phyloP scores from a whole-genome alignment of 2,113 vertebrate species.

The Ochotona princeps region DNA sequence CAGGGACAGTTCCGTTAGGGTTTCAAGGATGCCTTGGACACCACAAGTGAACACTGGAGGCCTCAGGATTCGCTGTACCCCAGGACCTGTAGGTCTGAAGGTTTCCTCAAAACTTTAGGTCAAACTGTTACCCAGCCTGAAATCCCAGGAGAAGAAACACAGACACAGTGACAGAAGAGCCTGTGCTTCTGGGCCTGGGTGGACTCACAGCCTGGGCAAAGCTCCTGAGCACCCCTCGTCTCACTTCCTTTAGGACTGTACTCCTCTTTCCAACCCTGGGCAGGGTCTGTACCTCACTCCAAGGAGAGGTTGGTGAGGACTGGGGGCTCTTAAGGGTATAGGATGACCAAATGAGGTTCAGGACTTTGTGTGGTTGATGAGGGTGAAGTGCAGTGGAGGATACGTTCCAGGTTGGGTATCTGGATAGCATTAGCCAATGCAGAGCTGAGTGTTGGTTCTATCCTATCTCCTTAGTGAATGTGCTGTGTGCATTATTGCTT shows the following conservation, averaged over 20 bases:
- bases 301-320: no score
- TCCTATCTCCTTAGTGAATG: not conserved
- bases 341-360: not conserved
- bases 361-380: rapidly evolving
- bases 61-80: not conserved
- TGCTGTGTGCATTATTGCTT: not conserved
- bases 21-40: not conserved
- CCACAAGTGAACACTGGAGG: not conserved
- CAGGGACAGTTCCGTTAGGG: not conserved
- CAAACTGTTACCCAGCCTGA: not conserved
- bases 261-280: not conserved
- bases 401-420: not conserved
- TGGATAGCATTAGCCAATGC: not conserved
- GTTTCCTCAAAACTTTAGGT: not conserved
- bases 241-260: not conserved
- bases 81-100: not conserved
- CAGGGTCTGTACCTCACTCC: not conserved
- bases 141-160: not conserved
- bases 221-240: rapidly evolving
- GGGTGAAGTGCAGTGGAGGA: not conserved
- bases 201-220: not conserved
- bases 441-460: not conserved
- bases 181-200: not conserved
- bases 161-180: not conserved
- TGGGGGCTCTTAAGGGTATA: not conserved